phyloP scores from a whole-genome alignment of 92 coral and sea anemone species.

The Pocillopora meandrina region DNA sequence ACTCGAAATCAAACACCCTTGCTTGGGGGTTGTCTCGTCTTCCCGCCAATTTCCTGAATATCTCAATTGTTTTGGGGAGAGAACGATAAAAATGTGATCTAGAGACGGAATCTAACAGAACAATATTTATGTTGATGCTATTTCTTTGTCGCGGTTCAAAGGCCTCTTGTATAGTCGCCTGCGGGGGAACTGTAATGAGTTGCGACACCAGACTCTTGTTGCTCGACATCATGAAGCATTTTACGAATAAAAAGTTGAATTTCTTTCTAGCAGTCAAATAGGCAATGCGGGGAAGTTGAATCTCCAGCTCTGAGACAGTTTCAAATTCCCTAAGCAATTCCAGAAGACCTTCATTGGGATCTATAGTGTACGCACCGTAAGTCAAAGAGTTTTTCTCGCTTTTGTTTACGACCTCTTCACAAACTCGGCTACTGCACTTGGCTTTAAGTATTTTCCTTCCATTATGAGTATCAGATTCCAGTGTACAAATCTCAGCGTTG shows the following conservation, averaged over 20 bases:
- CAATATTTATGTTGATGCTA: conserved; percentile 73
- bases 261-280: conserved; percentile 44
- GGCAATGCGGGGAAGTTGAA: conserved; percentile 48
- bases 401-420: conserved; percentile 16
- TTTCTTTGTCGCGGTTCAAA: conserved; percentile 35
- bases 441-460: conserved; percentile 22
- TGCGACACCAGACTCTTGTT: conserved; percentile 40
- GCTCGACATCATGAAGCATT: conserved; percentile 35
- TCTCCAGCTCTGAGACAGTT: conserved; percentile 50
- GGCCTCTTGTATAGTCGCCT: conserved; percentile 34
- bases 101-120: conserved; percentile 84
- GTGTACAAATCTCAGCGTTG: conserved; percentile 59
- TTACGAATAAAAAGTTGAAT: conserved; percentile 62
- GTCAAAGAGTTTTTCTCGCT: background rate
- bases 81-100: conserved; percentile 95
- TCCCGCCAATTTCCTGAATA: conserved; percentile 51
- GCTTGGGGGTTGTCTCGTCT: conserved; percentile 42
- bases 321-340: conserved; percentile 16
- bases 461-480: background rate
- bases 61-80: conserved; percentile 75
- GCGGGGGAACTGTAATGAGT: conserved; percentile 62
- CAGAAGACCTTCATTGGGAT: conserved; percentile 60
- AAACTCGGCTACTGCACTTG: conserved; percentile 45
- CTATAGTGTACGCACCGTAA: conserved; percentile 27
- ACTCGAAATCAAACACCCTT: conserved; percentile 77